Base-by-base conservation (phyloP, 2,797 vertebrate species). In the Acrossocheilus fasciatus region DNA sequence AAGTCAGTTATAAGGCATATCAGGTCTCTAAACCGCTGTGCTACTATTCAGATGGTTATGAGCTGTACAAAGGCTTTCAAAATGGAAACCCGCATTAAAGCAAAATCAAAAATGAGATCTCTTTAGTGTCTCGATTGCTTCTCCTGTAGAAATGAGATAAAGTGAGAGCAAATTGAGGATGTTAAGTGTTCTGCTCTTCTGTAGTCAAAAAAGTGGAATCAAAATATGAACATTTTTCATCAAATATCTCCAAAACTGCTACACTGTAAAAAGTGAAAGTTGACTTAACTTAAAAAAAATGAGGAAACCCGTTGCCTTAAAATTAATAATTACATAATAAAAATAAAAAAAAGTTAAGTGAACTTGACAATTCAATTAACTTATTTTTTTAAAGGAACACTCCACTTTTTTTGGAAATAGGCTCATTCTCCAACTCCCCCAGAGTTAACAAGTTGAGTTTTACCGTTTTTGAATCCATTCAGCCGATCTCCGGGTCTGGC, bases 1-100 rank as follows among this genome's bases (percentile, higher is more conserved):
- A 83, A 74, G 52, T 6, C 34, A 68, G 59, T 77, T 68, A 77
- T 68, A 84, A 77, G 34, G 45, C 23, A 84, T 75, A 77, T 84
- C 34, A 68, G 68, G 23, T 34, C 30, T 76, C 73, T 66, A 50
- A 52, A 47, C 18, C 18, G 23, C 30, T 52, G 14, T 36, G 18
- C 18, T 75, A n/a, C 43, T 45, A 75, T 66, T 66, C 17, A 34
- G 17, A 34, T 7, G 41, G 41, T 64, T 80, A 80, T 80, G 78
- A 64, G 59, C 15, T 0, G 0, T 47, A 20, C 10, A 30, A 66
- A 10, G 15, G 9, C 54, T 43, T 62, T 78, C 2, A 17, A 8
- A 78, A 64, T 64, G 39, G 41, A n/a, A 80, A 62, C 23, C 75
- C n/a, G 54, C 20, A 57, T 57, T 12, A 76, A 39, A 57, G 74